These are phyloP conservation scores for Zaprionus lineosus DNA, from an alignment of 2,888 invertebrate species.

Conservation along the genomic window DNA sequence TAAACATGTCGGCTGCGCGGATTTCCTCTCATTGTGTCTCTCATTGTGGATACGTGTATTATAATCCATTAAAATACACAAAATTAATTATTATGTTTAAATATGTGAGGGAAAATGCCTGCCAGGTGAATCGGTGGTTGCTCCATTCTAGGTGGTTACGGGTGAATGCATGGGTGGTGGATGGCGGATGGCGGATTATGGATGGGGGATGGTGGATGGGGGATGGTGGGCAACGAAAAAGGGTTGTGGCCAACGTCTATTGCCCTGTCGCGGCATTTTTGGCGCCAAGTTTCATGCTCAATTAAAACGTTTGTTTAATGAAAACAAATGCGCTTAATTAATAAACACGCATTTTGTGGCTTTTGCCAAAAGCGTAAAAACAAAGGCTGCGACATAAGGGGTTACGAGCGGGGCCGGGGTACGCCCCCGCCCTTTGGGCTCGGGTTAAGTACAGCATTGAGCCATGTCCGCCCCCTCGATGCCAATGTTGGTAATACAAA, in stretches of 20 bases:
- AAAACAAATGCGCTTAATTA: slow-evolving; percentile 83
- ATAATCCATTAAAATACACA: slow-evolving; percentile 72
- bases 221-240: slow-evolving; percentile 13
- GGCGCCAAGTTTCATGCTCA: slow-evolving; percentile 81
- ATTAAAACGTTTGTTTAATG: slow-evolving; percentile 82
- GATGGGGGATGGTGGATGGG: not conserved
- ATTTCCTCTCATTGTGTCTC: slow-evolving; percentile 36
- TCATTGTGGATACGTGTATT: slow-evolving; percentile 29
- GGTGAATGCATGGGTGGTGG: no score
- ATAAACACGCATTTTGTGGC: slow-evolving; percentile 83
- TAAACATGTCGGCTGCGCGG: slow-evolving; percentile 30
- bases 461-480: not conserved
- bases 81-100: slow-evolving; percentile 82
- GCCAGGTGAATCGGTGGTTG: slow-evolving; percentile 41
- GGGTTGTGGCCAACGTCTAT: slow-evolving; percentile 55
- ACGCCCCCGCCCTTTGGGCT: no score
- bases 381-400: no score
- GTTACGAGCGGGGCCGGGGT: not conserved
- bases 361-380: slow-evolving; percentile 45
- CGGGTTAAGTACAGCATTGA: slow-evolving; percentile 16
- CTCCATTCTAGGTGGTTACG: no score
- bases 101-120: slow-evolving; percentile 38
- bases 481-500: slow-evolving; percentile 44
- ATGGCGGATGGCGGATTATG: not conserved
- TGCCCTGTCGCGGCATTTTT: slow-evolving; percentile 53